Evolutionary conservation across 2,888 invertebrate genomes (phyloP).

Genomic region (Ceramica pisi): DNA sequence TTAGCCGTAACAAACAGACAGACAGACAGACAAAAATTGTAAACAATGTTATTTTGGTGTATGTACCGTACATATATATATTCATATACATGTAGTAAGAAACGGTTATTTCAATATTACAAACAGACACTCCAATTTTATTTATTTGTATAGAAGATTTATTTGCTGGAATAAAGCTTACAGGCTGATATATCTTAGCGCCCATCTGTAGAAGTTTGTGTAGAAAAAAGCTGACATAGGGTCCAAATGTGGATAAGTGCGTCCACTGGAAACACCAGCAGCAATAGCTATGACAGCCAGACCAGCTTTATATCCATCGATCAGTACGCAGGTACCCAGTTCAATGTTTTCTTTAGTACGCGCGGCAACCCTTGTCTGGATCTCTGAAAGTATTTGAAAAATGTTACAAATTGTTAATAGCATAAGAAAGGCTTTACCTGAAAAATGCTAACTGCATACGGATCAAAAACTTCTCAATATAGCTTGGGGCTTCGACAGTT

Average conservation of each 20-base stretch:
- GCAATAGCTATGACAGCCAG: constrained; percentile 21
- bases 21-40: too few species aligned
- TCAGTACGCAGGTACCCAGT: constrained; percentile 17
- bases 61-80: too few species aligned
- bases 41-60: too few species aligned
- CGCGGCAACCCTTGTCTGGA: fast-evolving
- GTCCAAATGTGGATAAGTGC: constrained; percentile 31
- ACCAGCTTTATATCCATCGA: constrained; percentile 29
- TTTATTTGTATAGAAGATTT: too few species aligned
- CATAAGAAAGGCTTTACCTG: not conserved
- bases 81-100: too few species aligned
- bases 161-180: constrained; percentile 22
- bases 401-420: not conserved
- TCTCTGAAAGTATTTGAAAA: constrained; percentile 8
- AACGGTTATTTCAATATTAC: too few species aligned
- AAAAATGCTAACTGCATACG: not conserved
- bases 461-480: not conserved
- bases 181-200: constrained; percentile 45
- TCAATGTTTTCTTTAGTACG: constrained; percentile 23
- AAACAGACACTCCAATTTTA: too few species aligned
- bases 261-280: constrained; percentile 31
- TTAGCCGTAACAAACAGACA: too few species aligned
- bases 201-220: constrained; percentile 49
- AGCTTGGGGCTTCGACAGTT: not conserved
- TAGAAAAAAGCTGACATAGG: constrained; percentile 39